A percentile compares a stretch with the other conserved stretches of the same genome.
phyloP scores from a whole-genome alignment of 92 coral and sea anemone species.

The Zoanthus gigantus region DNA sequence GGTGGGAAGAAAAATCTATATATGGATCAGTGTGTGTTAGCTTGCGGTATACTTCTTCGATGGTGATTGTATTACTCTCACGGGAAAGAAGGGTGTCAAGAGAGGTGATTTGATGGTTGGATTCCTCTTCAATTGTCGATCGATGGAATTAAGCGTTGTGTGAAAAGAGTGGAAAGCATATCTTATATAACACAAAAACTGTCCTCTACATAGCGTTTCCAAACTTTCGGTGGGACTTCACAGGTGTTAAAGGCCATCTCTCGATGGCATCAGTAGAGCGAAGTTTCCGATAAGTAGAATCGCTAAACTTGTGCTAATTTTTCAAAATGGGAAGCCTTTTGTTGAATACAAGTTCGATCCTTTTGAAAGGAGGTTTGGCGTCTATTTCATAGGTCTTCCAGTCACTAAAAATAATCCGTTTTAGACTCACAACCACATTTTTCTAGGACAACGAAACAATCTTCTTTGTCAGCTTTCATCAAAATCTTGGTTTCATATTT shows the following conservation, averaged over 20 bases:
- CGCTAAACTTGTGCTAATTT: no score
- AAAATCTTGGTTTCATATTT: no score
- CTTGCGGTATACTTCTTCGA: constrained; percentile 32
- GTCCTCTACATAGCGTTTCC: constrained; percentile 55
- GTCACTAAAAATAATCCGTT: background rate
- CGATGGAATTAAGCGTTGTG: constrained; percentile 34
- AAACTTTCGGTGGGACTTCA: constrained; percentile 38
- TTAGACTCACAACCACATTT: background rate
- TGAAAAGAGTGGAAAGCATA: constrained; percentile 32
- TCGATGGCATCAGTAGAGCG: background rate
- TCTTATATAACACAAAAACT: background rate
- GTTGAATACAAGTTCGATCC: no score
- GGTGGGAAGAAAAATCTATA: constrained; percentile 50
- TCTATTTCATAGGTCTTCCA: background rate
- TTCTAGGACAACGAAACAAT: background rate
- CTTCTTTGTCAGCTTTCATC: no score
- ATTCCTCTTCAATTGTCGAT: constrained; percentile 32
- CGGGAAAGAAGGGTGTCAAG: constrained; percentile 49
- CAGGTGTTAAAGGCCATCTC: constrained; percentile 35
- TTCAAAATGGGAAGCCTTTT: no score
- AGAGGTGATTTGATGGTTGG: constrained; percentile 37
- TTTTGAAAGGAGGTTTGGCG: no score
- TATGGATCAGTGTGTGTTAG: constrained; percentile 11
- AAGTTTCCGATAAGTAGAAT: no score
- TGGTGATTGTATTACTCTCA: background rate